Evolutionary conservation across 2,888 invertebrate genomes (phyloP).

Genomic region (Amphipoea lucens): DNA sequence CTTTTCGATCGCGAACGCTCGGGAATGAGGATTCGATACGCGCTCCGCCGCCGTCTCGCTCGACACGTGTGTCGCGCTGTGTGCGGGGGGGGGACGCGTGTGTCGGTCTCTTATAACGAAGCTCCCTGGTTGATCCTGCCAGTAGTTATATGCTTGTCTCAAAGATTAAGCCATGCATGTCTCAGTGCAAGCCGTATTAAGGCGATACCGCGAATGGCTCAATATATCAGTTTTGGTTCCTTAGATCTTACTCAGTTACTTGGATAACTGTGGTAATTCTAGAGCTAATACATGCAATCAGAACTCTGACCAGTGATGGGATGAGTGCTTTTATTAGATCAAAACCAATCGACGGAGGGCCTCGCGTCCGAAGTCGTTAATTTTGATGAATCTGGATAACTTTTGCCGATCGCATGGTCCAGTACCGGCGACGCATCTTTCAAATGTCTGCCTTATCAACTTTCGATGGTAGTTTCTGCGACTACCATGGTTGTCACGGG

Average conservation of each 20-base stretch:
- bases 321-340: conserved; percentile 7
- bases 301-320: not conserved
- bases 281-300: conserved; percentile 69
- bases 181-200: conserved; percentile 89
- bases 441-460: conserved; percentile 17
- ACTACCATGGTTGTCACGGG: conserved; percentile 86
- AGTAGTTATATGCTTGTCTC: conserved; percentile 74
- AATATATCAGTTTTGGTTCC: conserved; percentile 86
- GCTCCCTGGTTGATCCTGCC: conserved; percentile 89
- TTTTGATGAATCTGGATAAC: conserved; percentile 74
- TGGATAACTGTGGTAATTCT: conserved; percentile 92
- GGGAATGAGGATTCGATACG: not conserved
- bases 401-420: conserved; percentile 13
- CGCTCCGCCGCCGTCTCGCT: not conserved
- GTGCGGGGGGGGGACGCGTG: not conserved
- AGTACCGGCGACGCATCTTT: conserved; percentile 6
- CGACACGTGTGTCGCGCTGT: not conserved
- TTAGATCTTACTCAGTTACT: conserved; percentile 75
- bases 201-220: conserved; percentile 87
- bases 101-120: not conserved
- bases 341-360: not conserved
- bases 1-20: not conserved
- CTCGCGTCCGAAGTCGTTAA: not conserved
- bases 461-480: conserved; percentile 75
- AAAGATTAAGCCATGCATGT: conserved; percentile 74